Conservation (phyloP, 2,888 invertebrate species). For the Drosophila algonquin region DNA sequence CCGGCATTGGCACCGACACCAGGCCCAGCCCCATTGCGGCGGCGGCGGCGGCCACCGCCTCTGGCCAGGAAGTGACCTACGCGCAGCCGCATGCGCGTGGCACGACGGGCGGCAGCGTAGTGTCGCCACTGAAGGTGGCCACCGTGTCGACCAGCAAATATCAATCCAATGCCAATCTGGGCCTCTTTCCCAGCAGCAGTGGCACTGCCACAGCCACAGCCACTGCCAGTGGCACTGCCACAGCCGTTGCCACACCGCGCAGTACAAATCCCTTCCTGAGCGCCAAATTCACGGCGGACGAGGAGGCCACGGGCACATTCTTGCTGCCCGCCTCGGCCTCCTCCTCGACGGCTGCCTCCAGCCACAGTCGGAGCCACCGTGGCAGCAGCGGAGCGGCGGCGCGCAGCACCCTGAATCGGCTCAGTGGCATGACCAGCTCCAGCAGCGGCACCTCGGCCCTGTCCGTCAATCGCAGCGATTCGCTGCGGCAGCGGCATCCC, state of each 20-base stretch:
- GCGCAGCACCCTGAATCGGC: constrained; percentile 74
- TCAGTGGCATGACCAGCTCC: constrained; percentile 86
- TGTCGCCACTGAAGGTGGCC: constrained; percentile 76
- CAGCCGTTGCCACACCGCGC: constrained; percentile 58
- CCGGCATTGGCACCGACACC: constrained; percentile 8
- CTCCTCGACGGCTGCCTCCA: constrained; percentile 79
- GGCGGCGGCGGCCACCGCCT: constrained; percentile 1
- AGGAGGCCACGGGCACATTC: constrained; percentile 53
- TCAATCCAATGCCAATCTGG: constrained; percentile 66
- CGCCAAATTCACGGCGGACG: constrained; percentile 78
- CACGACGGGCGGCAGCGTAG: constrained; percentile 39
- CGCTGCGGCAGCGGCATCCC: constrained; percentile 42
- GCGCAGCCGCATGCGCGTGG: constrained; percentile 58
- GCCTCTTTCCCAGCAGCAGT: constrained; percentile 65
- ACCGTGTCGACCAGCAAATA: constrained; percentile 67
- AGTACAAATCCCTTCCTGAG: constrained; percentile 83
- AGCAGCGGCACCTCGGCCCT: constrained; percentile 85
- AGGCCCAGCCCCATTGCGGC: neutral
- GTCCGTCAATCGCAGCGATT: constrained; percentile 70
- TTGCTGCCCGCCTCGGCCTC: constrained; percentile 70
- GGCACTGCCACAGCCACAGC: constrained; percentile 34
- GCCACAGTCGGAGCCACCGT: constrained; percentile 79
- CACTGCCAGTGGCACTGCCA: constrained; percentile 5
- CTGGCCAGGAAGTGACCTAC: constrained; percentile 62
- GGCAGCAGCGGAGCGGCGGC: constrained; percentile 83